Base-by-base conservation (phyloP, 2,888 invertebrate genomes). In the Byasa hedistus region DNA sequence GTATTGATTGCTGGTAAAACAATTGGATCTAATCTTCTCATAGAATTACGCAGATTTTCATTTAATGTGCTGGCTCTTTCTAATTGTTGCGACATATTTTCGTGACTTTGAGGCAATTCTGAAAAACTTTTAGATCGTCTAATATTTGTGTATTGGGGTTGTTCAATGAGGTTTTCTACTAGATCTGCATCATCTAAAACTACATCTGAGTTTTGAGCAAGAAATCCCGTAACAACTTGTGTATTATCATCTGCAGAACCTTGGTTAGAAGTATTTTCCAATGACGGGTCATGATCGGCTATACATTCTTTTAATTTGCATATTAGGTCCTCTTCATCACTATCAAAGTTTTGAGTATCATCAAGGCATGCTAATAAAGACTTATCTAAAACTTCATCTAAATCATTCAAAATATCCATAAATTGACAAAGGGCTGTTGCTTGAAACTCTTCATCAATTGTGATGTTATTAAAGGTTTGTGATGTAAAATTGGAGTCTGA, bases 351-450 rank as follows among this genome's bases (percentile, higher is more conserved):
- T 71, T 84, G 85, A 44, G 84, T 76, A 72, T 89, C 87, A 70
- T 91, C 90, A 59, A 91, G 84, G 70, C 89, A 87, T 64, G 87
- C 88, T 61, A 91, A 77, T 68, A 93, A 75, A 64, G 92, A 93
- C 71, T 91, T 92, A 73, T 94, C 93, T 72, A 94, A 79, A 68
- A 93, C 91, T 78, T 93, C 92, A 79, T 94, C 94, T 70, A 94
- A 81, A 77, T 93, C 93, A 74, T 92, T 92, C 71, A 94, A 82
- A 69, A 94, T 92, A 77, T 92, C 88, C 86, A 94, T 89, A 77
- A 91, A 91, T 73, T 91, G 89, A 74, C 88, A 87, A 68, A 91
- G 81, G 27, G 91, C 91, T 63, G 89, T 86, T 44, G 91, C 89
- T 79, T 91, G 91, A 77, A 90, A 89, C 70, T 91, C 90, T 69